Evolutionary conservation across 2,888 invertebrate genomes (phyloP), one percentile per base, ranked within the genome.

Genomic region (Polymixis flavicincta): DNA sequence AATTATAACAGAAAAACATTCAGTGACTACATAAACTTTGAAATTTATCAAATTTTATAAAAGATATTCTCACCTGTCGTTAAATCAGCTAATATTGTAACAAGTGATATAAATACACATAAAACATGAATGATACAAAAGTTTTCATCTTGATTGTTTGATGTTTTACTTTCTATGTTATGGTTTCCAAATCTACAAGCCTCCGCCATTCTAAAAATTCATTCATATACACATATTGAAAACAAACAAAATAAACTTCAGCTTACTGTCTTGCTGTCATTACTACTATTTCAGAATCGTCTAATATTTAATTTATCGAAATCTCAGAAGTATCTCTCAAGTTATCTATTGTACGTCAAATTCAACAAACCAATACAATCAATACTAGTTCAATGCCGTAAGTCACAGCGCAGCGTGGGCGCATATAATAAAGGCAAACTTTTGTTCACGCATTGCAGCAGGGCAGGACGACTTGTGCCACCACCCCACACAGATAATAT

Each of bases 31-130:
- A 32, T 22, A 55, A 61, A 48, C 45, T 57, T 25, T 5, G 32
- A 50, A 48, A 19, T 7, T n/a, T 1, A 14, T 0, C 1, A 1
- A 37, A n/a, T 32, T 32, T 25, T 14, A 11, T 55, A 63, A 32
- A 82, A 74, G 45, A 71, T 65, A 68, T 57, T 90, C 92, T 89
- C 90, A 97, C 97, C 97, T 95, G 97, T 97, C 74, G 96, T 96
- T 81, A 97, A 92, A 93, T 97, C 97, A 73, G 96, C 96, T 85
- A 97, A 92, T 90, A 97, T 97, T 72, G 97, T 96, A 80, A 97
- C 95, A 86, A 97, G 93, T 76, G 97, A 97, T 90, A 97, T 95
- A 90, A 97, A 95, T 79, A 97, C 95, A 92, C 97, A 95, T 83
- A 96, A 92, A 87, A 96, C 96, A 92, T 96, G 96, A 83, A 97